These are phyloP conservation scores for Rhabdophis nuchalis DNA, from an alignment of 2,797 vertebrate species.

Conservation along the genomic window DNA sequence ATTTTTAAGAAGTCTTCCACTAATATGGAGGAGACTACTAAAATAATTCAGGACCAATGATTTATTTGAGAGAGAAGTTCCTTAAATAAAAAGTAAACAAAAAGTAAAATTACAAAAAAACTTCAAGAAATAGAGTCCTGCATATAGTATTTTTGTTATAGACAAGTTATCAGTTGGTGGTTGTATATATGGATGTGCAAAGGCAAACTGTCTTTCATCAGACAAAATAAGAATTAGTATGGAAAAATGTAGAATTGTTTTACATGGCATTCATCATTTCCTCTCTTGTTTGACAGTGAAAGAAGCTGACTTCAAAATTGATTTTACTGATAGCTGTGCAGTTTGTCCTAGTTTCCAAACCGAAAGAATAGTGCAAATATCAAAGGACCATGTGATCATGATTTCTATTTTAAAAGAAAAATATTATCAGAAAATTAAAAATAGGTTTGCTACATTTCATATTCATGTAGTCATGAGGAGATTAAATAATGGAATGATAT, in stretches of 20 bases:
- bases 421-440: background rate
- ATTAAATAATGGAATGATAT: background rate
- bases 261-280: conserved; percentile 9
- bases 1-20: no score
- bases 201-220: background rate
- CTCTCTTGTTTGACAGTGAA: conserved; percentile 33
- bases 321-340: conserved; percentile 37
- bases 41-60: no score
- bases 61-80: no score
- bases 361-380: conserved; percentile 36
- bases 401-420: background rate
- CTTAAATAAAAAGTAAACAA: no score
- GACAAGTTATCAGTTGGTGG: no score
- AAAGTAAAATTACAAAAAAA: no score
- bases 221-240: background rate
- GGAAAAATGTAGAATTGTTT: background rate
- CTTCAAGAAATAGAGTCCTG: no score
- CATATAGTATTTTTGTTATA: no score
- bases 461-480: background rate
- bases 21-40: no score
- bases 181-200: no score
- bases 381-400: background rate
- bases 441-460: background rate
- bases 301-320: background rate
- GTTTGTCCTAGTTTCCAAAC: conserved; percentile 49